phyloP scores from a whole-genome alignment of 2,113 vertebrate genomes.

The Cnemophilus loriae region DNA sequence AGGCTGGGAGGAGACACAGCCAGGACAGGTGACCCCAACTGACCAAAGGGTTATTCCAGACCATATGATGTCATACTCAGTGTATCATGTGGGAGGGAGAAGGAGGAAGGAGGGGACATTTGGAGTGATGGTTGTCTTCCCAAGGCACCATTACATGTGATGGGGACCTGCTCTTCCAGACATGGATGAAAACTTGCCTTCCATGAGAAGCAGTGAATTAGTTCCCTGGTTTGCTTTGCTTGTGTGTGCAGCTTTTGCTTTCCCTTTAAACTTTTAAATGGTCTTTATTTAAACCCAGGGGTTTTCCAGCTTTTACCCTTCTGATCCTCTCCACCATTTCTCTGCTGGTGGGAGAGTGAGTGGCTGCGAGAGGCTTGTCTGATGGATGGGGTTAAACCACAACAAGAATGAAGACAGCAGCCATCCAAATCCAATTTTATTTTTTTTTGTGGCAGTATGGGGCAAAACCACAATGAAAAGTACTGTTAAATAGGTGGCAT shows the following conservation, averaged over 20 bases:
- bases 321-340: fast-evolving
- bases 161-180: neutral
- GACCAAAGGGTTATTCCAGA: neutral
- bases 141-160: no score
- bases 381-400: neutral
- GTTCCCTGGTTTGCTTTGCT: neutral
- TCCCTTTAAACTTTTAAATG: neutral
- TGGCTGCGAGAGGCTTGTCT: neutral
- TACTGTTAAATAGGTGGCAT: neutral
- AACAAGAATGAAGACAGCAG: neutral
- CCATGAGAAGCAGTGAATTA: neutral
- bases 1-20: neutral
- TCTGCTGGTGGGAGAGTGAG: neutral
- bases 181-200: neutral
- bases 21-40: neutral
- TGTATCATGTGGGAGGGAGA: neutral
- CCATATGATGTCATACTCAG: no score
- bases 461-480: neutral
- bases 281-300: neutral
- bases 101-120: neutral
- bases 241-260: neutral
- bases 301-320: neutral
- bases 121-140: neutral
- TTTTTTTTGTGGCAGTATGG: neutral
- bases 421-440: neutral